Conservation (phyloP, 1,140 invertebrate genomes). For the Drosophila gunungcola region DNA sequence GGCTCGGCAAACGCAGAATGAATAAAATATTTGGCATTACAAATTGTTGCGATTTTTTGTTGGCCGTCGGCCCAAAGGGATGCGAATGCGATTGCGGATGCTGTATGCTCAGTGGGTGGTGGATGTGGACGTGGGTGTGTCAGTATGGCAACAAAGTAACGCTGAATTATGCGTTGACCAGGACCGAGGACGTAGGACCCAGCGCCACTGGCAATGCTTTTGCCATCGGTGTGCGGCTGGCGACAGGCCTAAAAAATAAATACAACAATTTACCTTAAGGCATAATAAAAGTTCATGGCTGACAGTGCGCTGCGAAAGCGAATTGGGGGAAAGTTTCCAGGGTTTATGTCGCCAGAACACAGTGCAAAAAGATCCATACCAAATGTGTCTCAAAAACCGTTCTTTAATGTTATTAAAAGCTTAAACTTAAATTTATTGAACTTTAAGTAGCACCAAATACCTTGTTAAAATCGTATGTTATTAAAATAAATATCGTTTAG, state of each 20-base stretch:
- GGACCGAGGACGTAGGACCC: constrained; percentile 8
- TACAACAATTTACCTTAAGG: constrained; percentile 81
- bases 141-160: constrained; percentile 61
- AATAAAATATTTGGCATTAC: constrained; percentile 82
- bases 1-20: constrained; percentile 56
- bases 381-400: neutral
- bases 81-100: constrained; percentile 20
- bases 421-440: too few species aligned
- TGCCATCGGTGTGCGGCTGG: constrained; percentile 18
- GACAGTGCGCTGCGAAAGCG: constrained; percentile 48
- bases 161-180: constrained; percentile 73
- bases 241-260: constrained; percentile 79
- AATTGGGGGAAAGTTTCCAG: constrained; percentile 8
- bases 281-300: constrained; percentile 82
- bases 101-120: constrained; percentile 41
- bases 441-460: too few species aligned
- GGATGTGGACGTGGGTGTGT: constrained; percentile 9
- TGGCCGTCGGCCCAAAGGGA: constrained; percentile 42
- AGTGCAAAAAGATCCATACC: constrained; percentile 10
- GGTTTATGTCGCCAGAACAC: constrained; percentile 3
- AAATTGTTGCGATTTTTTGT: constrained; percentile 79
- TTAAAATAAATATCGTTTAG: too few species aligned
- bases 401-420: too few species aligned
- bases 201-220: constrained; percentile 11
- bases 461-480: too few species aligned